phyloP scores from a whole-genome alignment of 92 coral and sea anemone genomes.

The Parazoanthus atlanticus region DNA sequence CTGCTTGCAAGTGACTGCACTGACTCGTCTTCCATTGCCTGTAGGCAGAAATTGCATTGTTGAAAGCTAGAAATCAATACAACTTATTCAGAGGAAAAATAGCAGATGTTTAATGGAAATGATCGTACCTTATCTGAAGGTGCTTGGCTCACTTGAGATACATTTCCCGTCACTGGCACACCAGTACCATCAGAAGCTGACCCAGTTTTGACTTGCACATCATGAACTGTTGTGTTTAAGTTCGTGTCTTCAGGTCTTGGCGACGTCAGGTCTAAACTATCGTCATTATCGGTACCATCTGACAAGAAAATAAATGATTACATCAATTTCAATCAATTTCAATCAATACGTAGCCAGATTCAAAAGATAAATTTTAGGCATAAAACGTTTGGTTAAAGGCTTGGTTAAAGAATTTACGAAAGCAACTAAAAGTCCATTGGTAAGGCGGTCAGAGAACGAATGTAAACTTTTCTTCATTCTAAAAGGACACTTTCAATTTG shows the following conservation, averaged over 20 bases:
- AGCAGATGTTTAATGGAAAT: neutral
- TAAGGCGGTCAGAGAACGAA: no score
- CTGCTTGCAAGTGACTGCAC: constrained; percentile 4
- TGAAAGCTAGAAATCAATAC: neutral
- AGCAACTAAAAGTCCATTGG: no score
- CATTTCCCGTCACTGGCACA: neutral
- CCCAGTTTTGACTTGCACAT: neutral
- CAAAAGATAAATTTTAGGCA: no score
- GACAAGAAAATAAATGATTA: neutral
- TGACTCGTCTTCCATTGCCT: constrained; percentile 16
- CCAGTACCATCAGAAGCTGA: neutral
- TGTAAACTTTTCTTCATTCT: no score
- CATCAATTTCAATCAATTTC: neutral
- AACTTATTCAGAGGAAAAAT: neutral
- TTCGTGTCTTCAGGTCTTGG: neutral
- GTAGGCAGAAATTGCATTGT: neutral
- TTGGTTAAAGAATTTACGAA: no score
- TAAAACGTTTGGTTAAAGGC: no score
- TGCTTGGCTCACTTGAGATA: neutral
- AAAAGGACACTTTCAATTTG: no score
- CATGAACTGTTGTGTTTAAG: neutral
- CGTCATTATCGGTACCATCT: neutral
- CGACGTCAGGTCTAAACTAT: neutral
- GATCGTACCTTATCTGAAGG: neutral
- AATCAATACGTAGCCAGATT: no score